phyloP scores from a whole-genome alignment of 2,888 invertebrate species.

The Zele albiditarsus region DNA sequence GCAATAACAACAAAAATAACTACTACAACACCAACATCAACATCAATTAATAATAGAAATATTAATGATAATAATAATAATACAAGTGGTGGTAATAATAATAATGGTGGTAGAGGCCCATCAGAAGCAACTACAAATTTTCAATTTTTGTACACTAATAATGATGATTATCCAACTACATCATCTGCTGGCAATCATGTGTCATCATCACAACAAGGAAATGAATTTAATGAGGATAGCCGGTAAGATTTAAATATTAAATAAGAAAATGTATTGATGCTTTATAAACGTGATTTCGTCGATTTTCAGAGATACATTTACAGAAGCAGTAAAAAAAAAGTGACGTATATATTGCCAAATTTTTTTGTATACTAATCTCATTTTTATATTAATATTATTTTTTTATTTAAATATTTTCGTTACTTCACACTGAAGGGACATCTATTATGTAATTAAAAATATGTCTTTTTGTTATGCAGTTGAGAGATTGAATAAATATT shows the following conservation, averaged over 20 bases:
- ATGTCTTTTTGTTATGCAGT: no score
- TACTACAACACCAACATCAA: not conserved
- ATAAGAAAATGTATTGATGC: no score
- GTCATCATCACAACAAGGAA: conserved; percentile 68
- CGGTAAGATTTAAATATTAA: conserved; percentile 63
- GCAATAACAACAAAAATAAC: conserved; percentile 4
- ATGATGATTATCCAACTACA: conserved; percentile 65
- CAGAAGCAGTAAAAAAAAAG: no score
- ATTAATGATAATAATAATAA: not conserved
- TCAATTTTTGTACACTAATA: conserved; percentile 66
- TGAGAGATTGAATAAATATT: no score
- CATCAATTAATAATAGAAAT: conserved; percentile 17
- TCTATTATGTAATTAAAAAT: no score
- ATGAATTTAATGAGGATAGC: conserved; percentile 67
- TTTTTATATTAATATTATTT: no score
- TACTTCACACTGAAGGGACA: no score
- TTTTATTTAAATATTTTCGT: no score
- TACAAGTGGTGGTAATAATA: not conserved
- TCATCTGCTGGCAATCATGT: conserved; percentile 68
- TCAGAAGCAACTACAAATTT: conserved; percentile 59
- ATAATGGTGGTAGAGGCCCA: conserved; percentile 34
- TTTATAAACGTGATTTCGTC: no score
- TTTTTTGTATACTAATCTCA: no score
- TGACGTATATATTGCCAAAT: no score
- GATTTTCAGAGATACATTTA: no score